Percentiles rank a stretch among this genome's conserved stretches.
These are phyloP conservation scores for Lomographa bimaculata DNA, from an alignment of 2,888 invertebrate species.

Conservation along the genomic window DNA sequence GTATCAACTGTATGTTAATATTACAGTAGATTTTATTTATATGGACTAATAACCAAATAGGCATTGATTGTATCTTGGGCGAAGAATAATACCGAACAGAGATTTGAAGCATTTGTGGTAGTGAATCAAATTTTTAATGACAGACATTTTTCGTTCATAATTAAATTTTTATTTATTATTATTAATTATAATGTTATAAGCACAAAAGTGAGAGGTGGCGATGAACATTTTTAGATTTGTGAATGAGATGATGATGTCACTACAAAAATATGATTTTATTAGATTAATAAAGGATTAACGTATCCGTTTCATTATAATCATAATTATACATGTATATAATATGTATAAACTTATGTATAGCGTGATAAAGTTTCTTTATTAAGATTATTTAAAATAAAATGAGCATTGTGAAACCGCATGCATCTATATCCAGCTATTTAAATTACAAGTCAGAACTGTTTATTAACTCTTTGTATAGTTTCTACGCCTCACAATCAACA, in stretches of 20 bases:
- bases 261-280: slow-evolving; percentile 14
- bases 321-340: no score
- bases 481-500: slow-evolving; percentile 9
- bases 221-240: slow-evolving; percentile 35
- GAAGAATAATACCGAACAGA: no score
- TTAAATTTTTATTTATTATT: background rate
- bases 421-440: background rate
- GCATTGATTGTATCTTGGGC: no score
- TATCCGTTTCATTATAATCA: no score
- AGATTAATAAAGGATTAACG: slow-evolving; percentile 13
- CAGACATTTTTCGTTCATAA: no score
- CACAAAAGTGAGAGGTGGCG: slow-evolving; percentile 29
- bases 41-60: no score
- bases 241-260: slow-evolving; percentile 23
- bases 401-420: background rate
- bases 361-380: slow-evolving; percentile 19
- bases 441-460: background rate
- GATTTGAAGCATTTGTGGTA: no score
- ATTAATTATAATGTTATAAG: slow-evolving; percentile 2
- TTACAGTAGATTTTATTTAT: no score
- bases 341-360: background rate
- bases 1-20: no score
- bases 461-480: no score
- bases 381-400: slow-evolving; percentile 10
- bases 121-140: no score